Base-by-base conservation (phyloP, 1,140 invertebrate species). In the Stegodyphus dumicola region DNA sequence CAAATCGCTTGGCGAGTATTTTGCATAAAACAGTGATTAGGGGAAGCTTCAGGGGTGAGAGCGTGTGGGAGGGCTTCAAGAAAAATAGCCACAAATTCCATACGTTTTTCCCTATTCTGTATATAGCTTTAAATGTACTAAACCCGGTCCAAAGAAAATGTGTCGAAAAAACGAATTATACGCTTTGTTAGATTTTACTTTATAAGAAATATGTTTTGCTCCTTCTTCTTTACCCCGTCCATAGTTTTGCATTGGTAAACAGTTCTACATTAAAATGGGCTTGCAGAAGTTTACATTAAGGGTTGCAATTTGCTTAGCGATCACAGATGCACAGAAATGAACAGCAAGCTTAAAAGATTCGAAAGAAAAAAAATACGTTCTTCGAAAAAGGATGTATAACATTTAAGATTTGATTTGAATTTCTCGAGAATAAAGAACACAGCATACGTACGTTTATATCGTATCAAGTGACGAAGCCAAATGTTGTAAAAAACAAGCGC, bases 11-110 rank as follows among this genome's bases (percentile, higher is more conserved):
- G 71, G 80, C 80, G 64, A 75, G 64, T 83, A 75, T 75, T 83
- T 83, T 83, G 80, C 80, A 83, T 83, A 75, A 83, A 83, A 83
- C 80, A 83, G 80, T 83, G 80, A 83, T 83, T 83, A 83, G 54
- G 80, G 56, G 51, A 66, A 74, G n/a, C 67, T 17, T 33, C 18
- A 70, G 77, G 77, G 77, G 11, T n/a, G 11, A 15, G 18, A 65
- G 52, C 33, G 33, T 33, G 33, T 65, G 67, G 71, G 10, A 15
- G 18, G 56, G 78, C 54, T 73, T 73, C 13, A 33, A 81, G 70
- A 81, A 73, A 81, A 81, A 81, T 73, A 65, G 53, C 17, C 78
- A 64, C 65, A 81, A 81, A 81, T 81, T 48, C 70, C 78, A 81
- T 81, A 65, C 78, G 54, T 73, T 81, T 73, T 67, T 67, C 18